Evolutionary conservation across 2,888 invertebrate genomes (phyloP).

Genomic region (Mythimna albipuncta): DNA sequence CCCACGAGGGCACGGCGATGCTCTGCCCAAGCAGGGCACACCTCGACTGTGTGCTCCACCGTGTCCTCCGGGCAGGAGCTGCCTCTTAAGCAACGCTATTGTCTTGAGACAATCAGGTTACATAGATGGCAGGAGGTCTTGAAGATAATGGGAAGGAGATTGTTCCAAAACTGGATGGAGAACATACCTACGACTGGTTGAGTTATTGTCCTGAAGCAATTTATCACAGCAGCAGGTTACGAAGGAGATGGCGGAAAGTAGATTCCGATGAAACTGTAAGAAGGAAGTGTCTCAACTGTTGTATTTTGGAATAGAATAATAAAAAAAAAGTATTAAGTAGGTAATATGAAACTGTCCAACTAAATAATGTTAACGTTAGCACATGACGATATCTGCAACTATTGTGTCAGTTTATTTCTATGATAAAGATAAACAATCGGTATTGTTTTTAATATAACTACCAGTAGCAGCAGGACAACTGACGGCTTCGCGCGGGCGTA

Average conservation of each 20-base stretch:
- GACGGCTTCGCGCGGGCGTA: constrained; percentile 38
- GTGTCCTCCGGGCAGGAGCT: no score
- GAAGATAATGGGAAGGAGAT: background rate
- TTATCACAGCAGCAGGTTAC: background rate
- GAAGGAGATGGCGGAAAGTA: background rate
- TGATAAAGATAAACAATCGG: constrained; percentile 16
- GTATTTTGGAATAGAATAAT: no score
- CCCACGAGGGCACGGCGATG: no score
- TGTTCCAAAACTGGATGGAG: background rate
- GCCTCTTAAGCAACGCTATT: background rate
- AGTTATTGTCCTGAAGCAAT: background rate
- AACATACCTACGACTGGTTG: background rate
- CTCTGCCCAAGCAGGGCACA: no score
- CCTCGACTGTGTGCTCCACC: no score
- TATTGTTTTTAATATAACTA: constrained; percentile 33
- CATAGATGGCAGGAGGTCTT: background rate
- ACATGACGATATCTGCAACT: background rate
- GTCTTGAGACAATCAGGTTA: background rate
- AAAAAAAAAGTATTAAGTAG: background rate
- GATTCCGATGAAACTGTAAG: background rate
- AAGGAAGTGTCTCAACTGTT: no score
- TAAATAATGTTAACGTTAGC: background rate
- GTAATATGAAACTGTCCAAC: background rate
- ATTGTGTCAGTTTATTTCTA: constrained; percentile 37
- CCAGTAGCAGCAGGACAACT: constrained; percentile 35